phyloP scores from a whole-genome alignment of 2,113 vertebrate species.

The Eulemur macaco region DNA sequence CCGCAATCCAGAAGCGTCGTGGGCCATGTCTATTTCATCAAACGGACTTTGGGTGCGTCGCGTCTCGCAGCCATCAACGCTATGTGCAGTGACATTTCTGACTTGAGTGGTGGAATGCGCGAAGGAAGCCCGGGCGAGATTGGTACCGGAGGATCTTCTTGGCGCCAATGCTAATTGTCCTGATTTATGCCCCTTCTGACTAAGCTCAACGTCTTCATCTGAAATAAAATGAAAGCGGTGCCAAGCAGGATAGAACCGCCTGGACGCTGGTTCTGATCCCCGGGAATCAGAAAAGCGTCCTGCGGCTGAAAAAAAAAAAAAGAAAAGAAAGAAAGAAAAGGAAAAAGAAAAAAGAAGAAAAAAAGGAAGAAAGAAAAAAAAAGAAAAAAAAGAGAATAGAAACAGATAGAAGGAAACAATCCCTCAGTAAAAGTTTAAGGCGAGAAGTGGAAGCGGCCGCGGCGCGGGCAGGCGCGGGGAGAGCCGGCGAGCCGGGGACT shows the following conservation, averaged over 20 bases:
- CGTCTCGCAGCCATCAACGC: slow-evolving; percentile 82
- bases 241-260: slow-evolving; percentile 61
- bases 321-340: too few species aligned
- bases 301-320: slow-evolving; percentile 9
- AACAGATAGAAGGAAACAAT: not conserved
- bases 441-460: slow-evolving; percentile 65
- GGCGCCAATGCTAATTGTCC: slow-evolving; percentile 79
- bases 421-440: slow-evolving; percentile 79
- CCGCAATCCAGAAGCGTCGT: slow-evolving; percentile 63
- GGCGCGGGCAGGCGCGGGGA: slow-evolving; percentile 40
- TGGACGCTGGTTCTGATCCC: slow-evolving; percentile 59
- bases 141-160: slow-evolving; percentile 73
- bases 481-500: slow-evolving; percentile 23
- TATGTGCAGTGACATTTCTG: slow-evolving; percentile 78
- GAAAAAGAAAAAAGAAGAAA: not conserved
- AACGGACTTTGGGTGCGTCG: slow-evolving; percentile 82
- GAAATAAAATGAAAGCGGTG: slow-evolving; percentile 71
- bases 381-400: not conserved
- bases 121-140: slow-evolving; percentile 67
- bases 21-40: slow-evolving; percentile 78
- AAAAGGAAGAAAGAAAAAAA: not conserved
- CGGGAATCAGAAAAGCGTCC: slow-evolving; percentile 30
- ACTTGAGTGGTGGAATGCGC: slow-evolving; percentile 80
- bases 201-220: slow-evolving; percentile 69
- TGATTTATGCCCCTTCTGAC: slow-evolving; percentile 78